These are phyloP conservation scores for Luidia sarsii DNA, from an alignment of 53 echinoderm and acorn worm genomes.

Conservation along the genomic window DNA sequence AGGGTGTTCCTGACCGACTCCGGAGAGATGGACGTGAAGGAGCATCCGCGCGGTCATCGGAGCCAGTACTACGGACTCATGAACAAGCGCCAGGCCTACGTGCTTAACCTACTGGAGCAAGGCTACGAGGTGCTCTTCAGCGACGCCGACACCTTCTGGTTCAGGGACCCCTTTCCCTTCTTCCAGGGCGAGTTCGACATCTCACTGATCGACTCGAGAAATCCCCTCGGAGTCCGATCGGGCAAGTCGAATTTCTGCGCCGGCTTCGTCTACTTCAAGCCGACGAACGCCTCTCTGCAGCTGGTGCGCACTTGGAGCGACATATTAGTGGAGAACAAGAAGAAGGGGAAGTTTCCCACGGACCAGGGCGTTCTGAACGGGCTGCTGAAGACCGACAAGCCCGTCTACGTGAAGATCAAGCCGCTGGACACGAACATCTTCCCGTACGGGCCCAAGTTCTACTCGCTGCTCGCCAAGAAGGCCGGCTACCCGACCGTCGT, in stretches of 20 bases:
- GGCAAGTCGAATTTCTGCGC: background rate
- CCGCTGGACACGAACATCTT: constrained; percentile 19
- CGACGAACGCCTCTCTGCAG: background rate
- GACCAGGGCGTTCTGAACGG: constrained; percentile 16
- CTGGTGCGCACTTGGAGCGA: constrained; percentile 9
- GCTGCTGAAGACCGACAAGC: background rate
- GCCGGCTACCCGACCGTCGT: background rate
- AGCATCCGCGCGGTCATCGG: background rate
- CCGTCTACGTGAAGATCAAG: background rate
- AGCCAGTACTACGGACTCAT: constrained; percentile 10
- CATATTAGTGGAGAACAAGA: background rate
- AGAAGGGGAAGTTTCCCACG: background rate
- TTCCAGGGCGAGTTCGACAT: constrained; percentile 26
- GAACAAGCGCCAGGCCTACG: constrained; percentile 27
- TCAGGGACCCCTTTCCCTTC: constrained; percentile 37
- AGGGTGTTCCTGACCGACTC: background rate
- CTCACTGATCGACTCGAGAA: background rate
- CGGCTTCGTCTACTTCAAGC: constrained; percentile 36
- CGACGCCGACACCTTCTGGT: constrained; percentile 47
- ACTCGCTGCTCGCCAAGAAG: background rate
- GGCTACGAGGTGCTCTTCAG: constrained; percentile 34
- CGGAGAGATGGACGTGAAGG: background rate
- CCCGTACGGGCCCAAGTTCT: constrained; percentile 17
- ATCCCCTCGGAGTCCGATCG: background rate
- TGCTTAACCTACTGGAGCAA: constrained; percentile 3